phyloP scores from a whole-genome alignment of 2,113 vertebrate genomes.

The Engraulis encrasicolus region DNA sequence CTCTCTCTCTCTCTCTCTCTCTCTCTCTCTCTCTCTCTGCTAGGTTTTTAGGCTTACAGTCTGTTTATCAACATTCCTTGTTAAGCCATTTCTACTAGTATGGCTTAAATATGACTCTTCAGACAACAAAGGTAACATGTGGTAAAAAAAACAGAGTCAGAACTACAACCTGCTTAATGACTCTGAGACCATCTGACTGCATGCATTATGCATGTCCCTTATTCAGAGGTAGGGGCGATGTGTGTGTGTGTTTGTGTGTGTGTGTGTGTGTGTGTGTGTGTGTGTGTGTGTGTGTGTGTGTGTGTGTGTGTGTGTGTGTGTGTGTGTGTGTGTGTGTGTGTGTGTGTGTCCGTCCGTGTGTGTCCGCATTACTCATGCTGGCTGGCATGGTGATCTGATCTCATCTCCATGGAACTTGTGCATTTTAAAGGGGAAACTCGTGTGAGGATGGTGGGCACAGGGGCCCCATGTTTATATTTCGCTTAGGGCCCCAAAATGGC shows the following conservation, averaged over 20 bases:
- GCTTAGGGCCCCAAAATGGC: too few species aligned
- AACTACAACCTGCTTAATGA: too few species aligned
- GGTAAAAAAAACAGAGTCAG: not conserved
- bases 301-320: not conserved
- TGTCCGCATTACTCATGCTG: not conserved
- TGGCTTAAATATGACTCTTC: not conserved
- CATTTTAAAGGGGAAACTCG: not conserved
- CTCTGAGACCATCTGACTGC: too few species aligned
- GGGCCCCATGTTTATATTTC: too few species aligned
- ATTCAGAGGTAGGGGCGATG: too few species aligned
- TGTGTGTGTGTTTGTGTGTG: too few species aligned
- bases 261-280: too few species aligned
- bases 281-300: too few species aligned
- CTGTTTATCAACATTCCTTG: not conserved
- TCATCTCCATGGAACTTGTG: not conserved
- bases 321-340: not conserved
- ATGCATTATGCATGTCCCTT: too few species aligned
- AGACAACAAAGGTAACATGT: not conserved
- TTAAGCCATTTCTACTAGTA: not conserved
- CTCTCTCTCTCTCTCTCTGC: not conserved
- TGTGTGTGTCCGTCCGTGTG: not conserved
- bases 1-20: not conserved
- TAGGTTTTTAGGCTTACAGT: not conserved
- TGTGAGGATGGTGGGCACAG: not conserved
- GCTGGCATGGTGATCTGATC: slow-evolving; percentile 2